phyloP scores from a whole-genome alignment of 1,140 invertebrate genomes.

The Pygmarrhopalites habei region DNA sequence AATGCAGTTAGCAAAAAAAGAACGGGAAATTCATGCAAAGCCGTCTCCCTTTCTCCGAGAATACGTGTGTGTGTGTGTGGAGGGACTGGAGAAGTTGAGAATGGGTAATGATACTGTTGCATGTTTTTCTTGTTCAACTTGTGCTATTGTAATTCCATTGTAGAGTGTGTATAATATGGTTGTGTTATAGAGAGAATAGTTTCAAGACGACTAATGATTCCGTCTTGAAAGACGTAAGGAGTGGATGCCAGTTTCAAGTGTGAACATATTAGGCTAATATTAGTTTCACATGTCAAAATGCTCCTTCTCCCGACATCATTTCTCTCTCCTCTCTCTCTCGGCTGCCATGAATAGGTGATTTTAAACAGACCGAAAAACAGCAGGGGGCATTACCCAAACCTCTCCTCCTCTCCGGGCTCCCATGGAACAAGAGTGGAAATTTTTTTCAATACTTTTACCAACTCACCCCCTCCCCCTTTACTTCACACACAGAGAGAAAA shows the following conservation, averaged over 20 bases:
- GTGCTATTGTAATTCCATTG: background rate
- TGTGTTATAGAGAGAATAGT: background rate
- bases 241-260: background rate
- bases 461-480: background rate
- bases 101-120: background rate
- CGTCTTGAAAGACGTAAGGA: background rate
- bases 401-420: background rate
- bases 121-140: background rate
- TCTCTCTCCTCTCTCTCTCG: too few relatives aligned
- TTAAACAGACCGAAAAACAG: constrained; percentile 21
- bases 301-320: background rate
- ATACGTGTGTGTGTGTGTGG: too few relatives aligned
- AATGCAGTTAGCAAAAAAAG: too few relatives aligned
- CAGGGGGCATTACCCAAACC: background rate
- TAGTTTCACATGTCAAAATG: background rate
- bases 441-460: background rate
- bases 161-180: background rate
- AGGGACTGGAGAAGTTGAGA: too few relatives aligned
- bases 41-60: too few relatives aligned
- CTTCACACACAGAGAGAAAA: background rate
- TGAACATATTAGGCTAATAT: background rate
- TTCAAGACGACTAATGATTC: background rate
- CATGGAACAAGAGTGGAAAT: background rate
- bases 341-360: constrained; percentile 17
- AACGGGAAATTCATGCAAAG: too few relatives aligned